A percentile compares a stretch with the other conserved stretches of the same genome.
These are phyloP conservation scores for Kradibia gibbosae DNA, from an alignment of 1,140 invertebrate genomes.

Conservation along the genomic window DNA sequence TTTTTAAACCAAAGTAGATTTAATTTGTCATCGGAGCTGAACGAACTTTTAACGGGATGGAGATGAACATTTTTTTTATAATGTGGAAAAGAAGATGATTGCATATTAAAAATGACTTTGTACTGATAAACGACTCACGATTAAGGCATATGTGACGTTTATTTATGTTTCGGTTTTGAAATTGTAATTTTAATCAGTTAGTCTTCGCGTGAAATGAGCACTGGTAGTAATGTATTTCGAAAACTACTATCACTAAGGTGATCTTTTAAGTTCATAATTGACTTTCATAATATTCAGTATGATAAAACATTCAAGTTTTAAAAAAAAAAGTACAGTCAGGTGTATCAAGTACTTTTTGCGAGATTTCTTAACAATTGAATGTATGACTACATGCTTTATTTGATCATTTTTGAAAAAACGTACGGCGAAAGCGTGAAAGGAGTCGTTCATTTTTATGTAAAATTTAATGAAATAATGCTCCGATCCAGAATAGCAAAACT, in stretches of 20 bases:
- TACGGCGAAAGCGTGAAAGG: constrained; percentile 5
- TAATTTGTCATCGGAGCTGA: constrained; percentile 5
- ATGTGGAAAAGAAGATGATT: constrained; percentile 23
- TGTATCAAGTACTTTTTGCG: constrained; percentile 29
- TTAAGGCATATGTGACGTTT: constrained; percentile 25
- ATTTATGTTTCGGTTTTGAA: constrained; percentile 38
- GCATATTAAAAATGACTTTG: constrained; percentile 39
- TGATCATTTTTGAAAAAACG: constrained; percentile 27
- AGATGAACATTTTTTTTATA: constrained; percentile 36
- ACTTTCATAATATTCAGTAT: constrained; percentile 39
- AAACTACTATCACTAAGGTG: constrained; percentile 25
- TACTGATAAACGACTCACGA: constrained; percentile 34
- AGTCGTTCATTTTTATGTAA: constrained; percentile 29
- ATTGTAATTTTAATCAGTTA: constrained; percentile 37
- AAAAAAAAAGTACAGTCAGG: constrained; percentile 22
- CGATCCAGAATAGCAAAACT: constrained; percentile 21
- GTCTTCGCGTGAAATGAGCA: constrained; percentile 5
- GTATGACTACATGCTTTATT: constrained; percentile 10
- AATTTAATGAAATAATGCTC: constrained; percentile 26
- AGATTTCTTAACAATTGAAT: constrained; percentile 27
- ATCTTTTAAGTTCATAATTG: constrained; percentile 37
- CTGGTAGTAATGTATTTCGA: constrained; percentile 30
- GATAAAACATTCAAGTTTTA: constrained; percentile 33
- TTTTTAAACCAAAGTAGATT: constrained; percentile 24
- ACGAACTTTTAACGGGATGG: constrained; percentile 29